A percentile compares a stretch with the other conserved stretches of the same genome.
Conservation (phyloP, 1,140 invertebrate species). For the Sitophilus oryzae region DNA sequence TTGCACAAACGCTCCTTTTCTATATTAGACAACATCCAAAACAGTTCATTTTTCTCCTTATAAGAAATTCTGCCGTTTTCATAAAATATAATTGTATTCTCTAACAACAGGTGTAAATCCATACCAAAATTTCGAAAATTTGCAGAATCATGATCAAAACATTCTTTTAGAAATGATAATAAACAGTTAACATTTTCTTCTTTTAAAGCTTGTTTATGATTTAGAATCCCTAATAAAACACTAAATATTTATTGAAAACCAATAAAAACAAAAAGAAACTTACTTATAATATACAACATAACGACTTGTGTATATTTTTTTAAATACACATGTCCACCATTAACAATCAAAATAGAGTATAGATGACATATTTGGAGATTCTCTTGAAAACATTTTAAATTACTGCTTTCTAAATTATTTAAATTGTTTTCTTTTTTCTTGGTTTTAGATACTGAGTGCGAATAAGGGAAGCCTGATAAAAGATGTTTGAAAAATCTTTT, state of each 20-base stretch:
- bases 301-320: constrained; percentile 41
- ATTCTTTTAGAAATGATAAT: constrained; percentile 43
- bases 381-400: constrained; percentile 48
- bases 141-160: constrained; percentile 43
- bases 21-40: constrained; percentile 46
- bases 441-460: constrained; percentile 13
- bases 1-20: constrained; percentile 42
- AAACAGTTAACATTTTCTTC: constrained; percentile 32
- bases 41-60: constrained; percentile 42
- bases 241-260: constrained; percentile 11
- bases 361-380: constrained; percentile 51
- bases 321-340: constrained; percentile 40
- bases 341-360: constrained; percentile 46
- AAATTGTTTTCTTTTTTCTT: constrained; percentile 23
- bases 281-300: constrained; percentile 47
- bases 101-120: constrained; percentile 36
- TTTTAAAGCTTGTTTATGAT: constrained; percentile 14
- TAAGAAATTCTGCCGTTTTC: constrained; percentile 39
- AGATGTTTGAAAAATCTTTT: constrained; percentile 33
- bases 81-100: constrained; percentile 45
- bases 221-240: constrained; percentile 3
- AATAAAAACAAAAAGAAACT: constrained; percentile 16
- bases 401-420: constrained; percentile 30
- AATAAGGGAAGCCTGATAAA: constrained; percentile 33
- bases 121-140: constrained; percentile 22